phyloP scores from a whole-genome alignment of 37 sponge, comb jelly and placozoan genomes.

The Cladorhizidae sp. region DNA sequence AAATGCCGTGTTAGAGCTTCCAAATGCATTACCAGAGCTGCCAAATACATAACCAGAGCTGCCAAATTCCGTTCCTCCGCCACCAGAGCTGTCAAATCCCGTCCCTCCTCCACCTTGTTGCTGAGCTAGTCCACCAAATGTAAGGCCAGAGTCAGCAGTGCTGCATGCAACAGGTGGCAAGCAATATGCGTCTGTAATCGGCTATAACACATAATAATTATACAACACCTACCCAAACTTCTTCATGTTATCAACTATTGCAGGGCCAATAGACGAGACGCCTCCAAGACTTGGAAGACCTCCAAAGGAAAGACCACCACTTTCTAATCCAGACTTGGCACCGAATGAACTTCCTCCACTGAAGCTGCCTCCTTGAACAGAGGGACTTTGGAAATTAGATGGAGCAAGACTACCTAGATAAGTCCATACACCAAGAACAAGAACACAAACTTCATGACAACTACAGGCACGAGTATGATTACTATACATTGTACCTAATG shows the following conservation, averaged over 20 bases:
- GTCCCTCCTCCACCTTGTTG: slow-evolving; percentile 8
- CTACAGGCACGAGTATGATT: not conserved
- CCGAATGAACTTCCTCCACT: not conserved
- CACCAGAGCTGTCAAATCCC: too few relatives aligned
- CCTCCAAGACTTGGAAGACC: not conserved
- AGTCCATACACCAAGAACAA: not conserved
- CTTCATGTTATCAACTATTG: not conserved
- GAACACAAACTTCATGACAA: not conserved
- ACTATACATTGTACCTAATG: not conserved
- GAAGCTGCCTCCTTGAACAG: not conserved
- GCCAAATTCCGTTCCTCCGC: too few relatives aligned
- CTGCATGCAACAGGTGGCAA: not conserved
- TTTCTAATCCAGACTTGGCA: not conserved
- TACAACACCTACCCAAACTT: not conserved
- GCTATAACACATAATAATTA: not conserved
- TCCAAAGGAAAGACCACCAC: slow-evolving; percentile 16
- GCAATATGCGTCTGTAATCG: not conserved
- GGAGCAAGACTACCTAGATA: not conserved
- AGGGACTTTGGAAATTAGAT: not conserved
- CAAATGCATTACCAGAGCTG: too few relatives aligned
- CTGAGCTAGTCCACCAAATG: slow-evolving; percentile 23
- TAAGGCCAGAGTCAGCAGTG: not conserved
- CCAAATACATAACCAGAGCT: too few relatives aligned
- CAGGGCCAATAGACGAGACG: not conserved
- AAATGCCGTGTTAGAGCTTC: too few relatives aligned